Evolutionary conservation across 2,888 invertebrate species (phyloP), one percentile per base, ranked within the genome.

Genomic region (Apamea sordens): DNA sequence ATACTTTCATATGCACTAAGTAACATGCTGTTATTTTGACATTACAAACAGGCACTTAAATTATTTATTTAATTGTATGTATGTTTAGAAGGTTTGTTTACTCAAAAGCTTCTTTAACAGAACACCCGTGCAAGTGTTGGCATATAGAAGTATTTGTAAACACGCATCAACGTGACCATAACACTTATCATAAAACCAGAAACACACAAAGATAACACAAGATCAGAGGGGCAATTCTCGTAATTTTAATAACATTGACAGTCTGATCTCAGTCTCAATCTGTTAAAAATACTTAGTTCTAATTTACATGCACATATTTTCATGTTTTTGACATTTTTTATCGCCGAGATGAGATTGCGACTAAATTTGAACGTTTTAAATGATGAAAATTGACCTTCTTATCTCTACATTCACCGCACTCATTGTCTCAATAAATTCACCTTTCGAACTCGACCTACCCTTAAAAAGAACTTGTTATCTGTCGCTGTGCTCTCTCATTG

Each of bases 391-490:
- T 36, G 5, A 5, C 36, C 36, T 36, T 36, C 24, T 15, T 44
- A 69, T 32, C 71, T 15, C 1, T 10, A 53, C n/a, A 74, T 44
- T 47, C 47, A 24, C 53, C 13, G 21, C 21, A 50, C n/a, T 47
- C 13, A 50, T 50, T 72, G 28, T n/a, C 3, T n/a, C 24, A 53
- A 65, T 50, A 84, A 84, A 50, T 18, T 61, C 65, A 18, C 36
- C n/a, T 6, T 4, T 47, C 47, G 28, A 65, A 64, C 36, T 15
- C 10, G 53, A 80, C 80, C n/a, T 80, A 7, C 76, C 81, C 86
- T 86, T 91, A 88, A 90, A 87, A 82, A 70, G 80, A 79, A 85
- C 82, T 87, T 90, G 85, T 89, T 91, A 91, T 90, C 91, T 85
- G 85, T 64, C 18, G 64, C 59, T n/a, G 73, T 74, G 85, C 79